Conservation (phyloP, 2,797 vertebrate genomes). For the Crotalus adamanteus region DNA sequence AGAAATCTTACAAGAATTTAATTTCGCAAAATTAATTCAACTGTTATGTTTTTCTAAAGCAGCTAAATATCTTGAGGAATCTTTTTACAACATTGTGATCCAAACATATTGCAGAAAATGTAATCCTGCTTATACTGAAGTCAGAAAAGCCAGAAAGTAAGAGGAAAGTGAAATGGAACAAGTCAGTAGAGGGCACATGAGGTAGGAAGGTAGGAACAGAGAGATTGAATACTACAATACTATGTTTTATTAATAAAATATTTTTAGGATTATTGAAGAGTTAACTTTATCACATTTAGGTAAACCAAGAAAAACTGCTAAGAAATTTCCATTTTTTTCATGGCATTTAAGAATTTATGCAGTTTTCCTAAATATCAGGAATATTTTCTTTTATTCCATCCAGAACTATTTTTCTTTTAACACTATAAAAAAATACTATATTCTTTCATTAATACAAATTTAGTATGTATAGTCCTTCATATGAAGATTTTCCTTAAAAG, state of each 20-base stretch:
- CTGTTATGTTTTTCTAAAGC: constrained; percentile 21
- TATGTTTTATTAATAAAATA: not conserved
- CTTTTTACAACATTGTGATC: constrained; percentile 8
- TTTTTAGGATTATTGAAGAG: not conserved
- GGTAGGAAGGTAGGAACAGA: constrained; percentile 30
- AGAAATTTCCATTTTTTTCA: not conserved
- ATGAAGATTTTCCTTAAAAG: not conserved
- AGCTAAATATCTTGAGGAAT: constrained; percentile 9
- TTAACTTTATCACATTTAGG: not conserved
- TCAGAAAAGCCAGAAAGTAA: constrained; percentile 27
- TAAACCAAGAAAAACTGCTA: not conserved
- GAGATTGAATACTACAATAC: not conserved
- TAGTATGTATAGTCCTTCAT: not conserved
- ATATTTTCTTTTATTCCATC: not conserved
- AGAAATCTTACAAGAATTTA: not conserved
- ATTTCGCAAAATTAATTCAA: not conserved
- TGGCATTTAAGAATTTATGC: not conserved
- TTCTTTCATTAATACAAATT: not conserved
- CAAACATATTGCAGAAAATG: constrained; percentile 10
- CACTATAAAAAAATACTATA: not conserved
- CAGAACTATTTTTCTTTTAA: not conserved
- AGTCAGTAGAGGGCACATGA: constrained; percentile 17
- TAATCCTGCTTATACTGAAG: constrained; percentile 13
- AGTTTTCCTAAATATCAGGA: not conserved
- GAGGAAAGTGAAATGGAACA: constrained; percentile 18